Percentiles rank a stretch among this genome's conserved stretches.
These are phyloP conservation scores for Maccullochella peelii DNA, from an alignment of 2,113 vertebrate species.

Conservation along the genomic window DNA sequence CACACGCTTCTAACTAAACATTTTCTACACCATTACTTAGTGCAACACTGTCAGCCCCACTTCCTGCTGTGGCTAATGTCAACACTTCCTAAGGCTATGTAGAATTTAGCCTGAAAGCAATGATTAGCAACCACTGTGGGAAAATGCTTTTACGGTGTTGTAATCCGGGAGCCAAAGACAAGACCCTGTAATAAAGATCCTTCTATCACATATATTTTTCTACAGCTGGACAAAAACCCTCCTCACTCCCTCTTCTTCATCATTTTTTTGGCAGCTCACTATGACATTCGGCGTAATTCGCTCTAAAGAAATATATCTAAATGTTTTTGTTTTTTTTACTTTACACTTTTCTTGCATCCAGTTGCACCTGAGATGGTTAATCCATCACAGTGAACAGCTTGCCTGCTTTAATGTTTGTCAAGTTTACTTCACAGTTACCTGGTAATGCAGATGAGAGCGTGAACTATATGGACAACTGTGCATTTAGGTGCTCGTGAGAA, in stretches of 20 bases:
- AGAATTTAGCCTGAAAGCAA: not conserved
- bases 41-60: not conserved
- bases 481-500: slow-evolving; percentile 4
- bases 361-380: not conserved
- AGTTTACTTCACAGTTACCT: not conserved
- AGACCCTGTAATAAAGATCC: not conserved
- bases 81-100: not conserved
- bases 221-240: not conserved
- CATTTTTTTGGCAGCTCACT: not conserved
- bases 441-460: not conserved
- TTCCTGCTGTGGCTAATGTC: not conserved
- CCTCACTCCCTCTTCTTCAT: not conserved
- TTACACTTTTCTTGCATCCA: not conserved
- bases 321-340: not conserved
- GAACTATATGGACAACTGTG: not conserved
- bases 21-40: not conserved
- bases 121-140: too few relatives aligned
- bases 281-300: not conserved
- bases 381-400: not conserved
- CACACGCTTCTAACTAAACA: not conserved
- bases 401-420: not conserved
- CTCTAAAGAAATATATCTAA: too few relatives aligned
- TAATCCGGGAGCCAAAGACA: not conserved
- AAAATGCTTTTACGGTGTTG: too few relatives aligned
- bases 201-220: not conserved